Conservation (phyloP, 2,113 vertebrate species). For the Pygoscelis adeliae region DNA sequence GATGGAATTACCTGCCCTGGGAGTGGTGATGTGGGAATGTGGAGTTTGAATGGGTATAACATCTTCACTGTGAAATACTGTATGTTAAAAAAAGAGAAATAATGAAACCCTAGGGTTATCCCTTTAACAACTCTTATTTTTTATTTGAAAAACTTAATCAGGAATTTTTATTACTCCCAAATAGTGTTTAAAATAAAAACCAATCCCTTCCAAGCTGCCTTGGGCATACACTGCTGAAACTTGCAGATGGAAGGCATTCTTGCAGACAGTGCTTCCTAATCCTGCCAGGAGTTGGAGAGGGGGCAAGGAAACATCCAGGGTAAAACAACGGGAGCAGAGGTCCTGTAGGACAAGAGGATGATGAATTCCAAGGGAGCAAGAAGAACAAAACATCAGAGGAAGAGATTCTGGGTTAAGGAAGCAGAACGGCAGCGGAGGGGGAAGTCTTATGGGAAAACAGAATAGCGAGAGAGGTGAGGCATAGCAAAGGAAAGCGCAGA, state of each 20-base stretch:
- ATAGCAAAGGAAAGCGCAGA: not conserved
- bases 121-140: not conserved
- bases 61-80: not conserved
- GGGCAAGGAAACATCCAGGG: constrained; percentile 6
- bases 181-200: constrained; percentile 48
- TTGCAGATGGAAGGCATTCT: constrained; percentile 36
- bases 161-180: constrained; percentile 40
- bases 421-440: constrained; percentile 1
- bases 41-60: not conserved
- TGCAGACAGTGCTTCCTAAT: constrained; percentile 29
- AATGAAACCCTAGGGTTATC: not conserved
- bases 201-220: constrained; percentile 4
- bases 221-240: not conserved
- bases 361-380: constrained; percentile 49
- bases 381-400: constrained; percentile 18
- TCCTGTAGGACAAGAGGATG: constrained; percentile 54
- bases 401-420: constrained; percentile 23
- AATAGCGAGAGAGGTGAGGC: constrained; percentile 20
- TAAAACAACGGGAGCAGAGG: constrained; percentile 18
- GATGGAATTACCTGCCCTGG: not conserved
- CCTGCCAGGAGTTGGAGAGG: not conserved
- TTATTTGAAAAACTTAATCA: constrained; percentile 37
- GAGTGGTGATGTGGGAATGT: not conserved
- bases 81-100: not conserved
- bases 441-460: constrained; percentile 7